These are phyloP conservation scores for Andrena trimmerana DNA, from an alignment of 2,888 invertebrate species.

Conservation along the genomic window DNA sequence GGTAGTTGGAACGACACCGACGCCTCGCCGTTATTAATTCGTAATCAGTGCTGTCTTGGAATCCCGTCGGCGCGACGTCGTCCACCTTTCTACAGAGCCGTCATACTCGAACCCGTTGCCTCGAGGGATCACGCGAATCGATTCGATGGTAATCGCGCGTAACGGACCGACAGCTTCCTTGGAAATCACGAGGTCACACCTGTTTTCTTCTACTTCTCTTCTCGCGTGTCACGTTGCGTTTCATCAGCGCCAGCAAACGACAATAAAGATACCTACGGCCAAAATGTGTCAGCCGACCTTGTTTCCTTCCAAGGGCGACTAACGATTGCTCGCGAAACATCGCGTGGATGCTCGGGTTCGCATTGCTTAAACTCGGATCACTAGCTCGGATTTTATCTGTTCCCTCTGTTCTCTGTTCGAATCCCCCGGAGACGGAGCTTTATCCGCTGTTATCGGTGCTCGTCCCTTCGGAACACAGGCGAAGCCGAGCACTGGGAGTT, in stretches of 20 bases:
- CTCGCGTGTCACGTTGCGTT: background rate
- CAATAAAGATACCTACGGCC: too few relatives aligned
- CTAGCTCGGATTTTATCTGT: background rate
- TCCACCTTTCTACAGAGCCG: slow-evolving; percentile 31
- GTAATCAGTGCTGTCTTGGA: slow-evolving; percentile 59
- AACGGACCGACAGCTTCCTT: slow-evolving; percentile 27
- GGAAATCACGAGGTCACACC: slow-evolving; percentile 5
- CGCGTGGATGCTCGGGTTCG: background rate
- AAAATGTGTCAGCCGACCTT: too few relatives aligned
- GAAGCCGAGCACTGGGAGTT: slow-evolving; percentile 14
- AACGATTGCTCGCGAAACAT: background rate
- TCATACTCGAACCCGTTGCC: slow-evolving; percentile 26
- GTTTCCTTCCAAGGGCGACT: too few relatives aligned
- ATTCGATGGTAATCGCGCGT: slow-evolving; percentile 29
- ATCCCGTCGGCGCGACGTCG: slow-evolving; percentile 67
- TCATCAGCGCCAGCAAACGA: background rate
- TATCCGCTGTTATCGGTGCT: slow-evolving; percentile 41
- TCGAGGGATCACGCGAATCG: slow-evolving; percentile 40
- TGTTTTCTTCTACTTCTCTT: background rate
- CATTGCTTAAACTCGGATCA: background rate
- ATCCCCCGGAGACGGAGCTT: slow-evolving; percentile 39
- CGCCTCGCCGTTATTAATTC: slow-evolving; percentile 52
- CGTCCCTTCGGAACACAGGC: slow-evolving; percentile 6
- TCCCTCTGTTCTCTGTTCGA: background rate
- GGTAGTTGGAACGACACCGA: slow-evolving; percentile 23